A percentile compares a stretch with the other conserved stretches of the same genome.
Conservation (phyloP, 2,888 invertebrate genomes). For the Sphaerophoria rueppellii region DNA sequence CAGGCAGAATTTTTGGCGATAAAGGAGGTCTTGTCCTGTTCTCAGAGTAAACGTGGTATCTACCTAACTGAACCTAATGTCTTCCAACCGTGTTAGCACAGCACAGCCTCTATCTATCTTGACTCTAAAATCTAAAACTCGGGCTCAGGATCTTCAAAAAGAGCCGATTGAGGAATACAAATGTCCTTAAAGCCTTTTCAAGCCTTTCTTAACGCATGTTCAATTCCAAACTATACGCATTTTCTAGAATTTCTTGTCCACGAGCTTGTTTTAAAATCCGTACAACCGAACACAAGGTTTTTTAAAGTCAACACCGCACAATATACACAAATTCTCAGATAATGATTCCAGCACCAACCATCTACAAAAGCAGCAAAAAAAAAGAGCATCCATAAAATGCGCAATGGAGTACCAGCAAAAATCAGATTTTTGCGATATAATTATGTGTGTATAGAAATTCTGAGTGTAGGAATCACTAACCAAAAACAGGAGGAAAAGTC, state of each 20-base stretch:
- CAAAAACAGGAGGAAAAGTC: no score
- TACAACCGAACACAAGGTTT: not conserved
- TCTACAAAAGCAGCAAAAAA: constrained; percentile 6
- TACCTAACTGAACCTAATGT: not conserved
- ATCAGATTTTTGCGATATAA: not conserved
- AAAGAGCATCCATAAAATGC: not conserved
- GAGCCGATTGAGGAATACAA: constrained; percentile 7
- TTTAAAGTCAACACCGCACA: constrained; percentile 5
- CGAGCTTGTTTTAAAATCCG: constrained; percentile 29
- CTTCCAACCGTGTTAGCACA: constrained; percentile 1
- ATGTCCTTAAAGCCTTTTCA: constrained; percentile 15
- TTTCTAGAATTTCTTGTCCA: not conserved
- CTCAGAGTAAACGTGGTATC: no score
- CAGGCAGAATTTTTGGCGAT: no score
- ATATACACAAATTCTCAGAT: not conserved
- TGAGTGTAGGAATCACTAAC: no score
- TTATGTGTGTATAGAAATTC: no score
- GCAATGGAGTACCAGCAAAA: not conserved
- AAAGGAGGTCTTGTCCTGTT: not conserved
- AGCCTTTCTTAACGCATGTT: constrained; percentile 21
- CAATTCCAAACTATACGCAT: not conserved
- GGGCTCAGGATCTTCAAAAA: constrained; percentile 22
- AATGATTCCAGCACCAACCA: not conserved
- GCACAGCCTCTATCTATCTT: constrained; percentile 19
- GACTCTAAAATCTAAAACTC: constrained; percentile 19